A percentile compares a stretch with the other conserved stretches of the same genome.
These are phyloP conservation scores for Stigmatopora nigra DNA, from an alignment of 2,113 vertebrate genomes.

Conservation along the genomic window DNA sequence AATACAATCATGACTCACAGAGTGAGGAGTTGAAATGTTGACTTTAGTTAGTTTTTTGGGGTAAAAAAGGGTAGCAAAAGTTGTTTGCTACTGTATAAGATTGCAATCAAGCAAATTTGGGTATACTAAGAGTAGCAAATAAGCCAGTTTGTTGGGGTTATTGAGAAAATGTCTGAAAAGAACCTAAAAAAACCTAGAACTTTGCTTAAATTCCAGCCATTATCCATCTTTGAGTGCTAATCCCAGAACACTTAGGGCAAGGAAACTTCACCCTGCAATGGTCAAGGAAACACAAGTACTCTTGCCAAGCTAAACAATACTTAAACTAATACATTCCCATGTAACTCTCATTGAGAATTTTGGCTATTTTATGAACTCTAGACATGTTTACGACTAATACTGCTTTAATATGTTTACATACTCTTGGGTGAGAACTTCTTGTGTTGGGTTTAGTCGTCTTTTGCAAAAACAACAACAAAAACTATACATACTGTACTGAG, in stretches of 20 bases:
- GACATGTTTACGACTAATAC: neutral
- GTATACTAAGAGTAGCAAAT: neutral
- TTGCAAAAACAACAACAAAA: neutral
- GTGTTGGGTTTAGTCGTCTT: too few relatives aligned
- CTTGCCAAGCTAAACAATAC: too few relatives aligned
- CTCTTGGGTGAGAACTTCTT: neutral
- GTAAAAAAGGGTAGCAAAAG: neutral
- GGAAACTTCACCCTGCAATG: neutral
- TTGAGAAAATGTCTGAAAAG: too few relatives aligned
- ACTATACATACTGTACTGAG: neutral
- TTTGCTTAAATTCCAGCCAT: too few relatives aligned
- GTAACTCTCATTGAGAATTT: too few relatives aligned
- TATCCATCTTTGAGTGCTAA: neutral
- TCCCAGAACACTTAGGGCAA: neutral
- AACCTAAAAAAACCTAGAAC: too few relatives aligned
- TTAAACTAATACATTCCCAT: too few relatives aligned
- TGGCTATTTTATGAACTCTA: too few relatives aligned
- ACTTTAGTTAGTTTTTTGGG: conserved; percentile 19
- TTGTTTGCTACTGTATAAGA: conserved; percentile 12
- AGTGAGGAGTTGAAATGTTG: conserved; percentile 13
- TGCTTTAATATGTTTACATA: neutral
- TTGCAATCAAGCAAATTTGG: neutral
- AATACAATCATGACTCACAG: conserved; percentile 19
- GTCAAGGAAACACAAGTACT: neutral
- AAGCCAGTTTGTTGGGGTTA: too few relatives aligned